A percentile compares a stretch with the other conserved stretches of the same genome.
Evolutionary conservation across 2,113 vertebrate genomes (phyloP).

Genomic region (Cacatua alba): DNA sequence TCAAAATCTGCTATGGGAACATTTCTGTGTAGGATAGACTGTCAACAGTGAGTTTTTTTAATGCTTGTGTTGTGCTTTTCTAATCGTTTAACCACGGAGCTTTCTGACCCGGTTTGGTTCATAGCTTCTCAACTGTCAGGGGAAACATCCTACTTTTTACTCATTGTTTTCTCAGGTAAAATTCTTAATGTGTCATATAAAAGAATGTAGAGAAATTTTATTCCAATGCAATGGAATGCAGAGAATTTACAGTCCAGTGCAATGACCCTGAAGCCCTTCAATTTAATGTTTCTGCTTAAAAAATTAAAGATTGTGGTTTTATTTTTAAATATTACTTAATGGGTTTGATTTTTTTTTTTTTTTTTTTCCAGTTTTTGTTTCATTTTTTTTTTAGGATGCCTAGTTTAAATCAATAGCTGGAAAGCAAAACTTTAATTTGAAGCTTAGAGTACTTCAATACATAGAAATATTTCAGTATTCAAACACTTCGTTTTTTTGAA

Average conservation of each 20-base stretch:
- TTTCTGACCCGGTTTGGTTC: not conserved
- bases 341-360: fast-evolving
- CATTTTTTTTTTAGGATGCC: not conserved
- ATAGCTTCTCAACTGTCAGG: not conserved
- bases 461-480: not conserved
- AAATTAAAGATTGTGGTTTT: not conserved
- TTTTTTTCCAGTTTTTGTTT: not conserved
- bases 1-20: not conserved
- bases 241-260: not conserved
- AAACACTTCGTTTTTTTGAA: not conserved
- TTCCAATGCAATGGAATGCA: not conserved
- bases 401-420: not conserved
- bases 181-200: not conserved
- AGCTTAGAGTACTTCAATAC: not conserved
- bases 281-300: not conserved
- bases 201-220: not conserved
- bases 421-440: not conserved
- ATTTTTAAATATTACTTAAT: no score
- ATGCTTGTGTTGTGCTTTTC: not conserved
- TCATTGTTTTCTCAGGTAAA: conserved; percentile 3
- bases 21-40: not conserved
- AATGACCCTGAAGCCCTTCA: not conserved
- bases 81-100: fast-evolving
- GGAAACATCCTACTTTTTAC: not conserved
- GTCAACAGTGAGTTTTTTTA: not conserved